A percentile compares a stretch with the other conserved stretches of the same genome.
These are phyloP conservation scores for Limnephilus lunatus DNA, from an alignment of 2,888 invertebrate species.

Conservation along the genomic window DNA sequence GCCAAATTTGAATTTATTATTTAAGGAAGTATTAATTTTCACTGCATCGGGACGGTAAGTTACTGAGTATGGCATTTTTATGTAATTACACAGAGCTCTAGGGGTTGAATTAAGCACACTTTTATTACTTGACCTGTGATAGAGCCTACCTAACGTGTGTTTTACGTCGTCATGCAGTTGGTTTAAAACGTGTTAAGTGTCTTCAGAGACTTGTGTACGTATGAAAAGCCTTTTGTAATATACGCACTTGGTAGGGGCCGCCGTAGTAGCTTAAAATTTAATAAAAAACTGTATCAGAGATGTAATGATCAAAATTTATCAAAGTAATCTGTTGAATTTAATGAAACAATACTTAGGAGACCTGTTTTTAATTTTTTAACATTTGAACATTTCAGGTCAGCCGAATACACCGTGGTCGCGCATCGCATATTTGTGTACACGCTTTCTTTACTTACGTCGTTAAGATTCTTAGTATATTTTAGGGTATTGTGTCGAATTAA, in stretches of 20 bases:
- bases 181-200: background rate
- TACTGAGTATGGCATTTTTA: background rate
- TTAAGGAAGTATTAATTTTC: too few species aligned
- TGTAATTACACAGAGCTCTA: background rate
- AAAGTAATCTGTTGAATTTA: too few species aligned
- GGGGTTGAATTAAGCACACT: background rate
- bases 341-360: too few species aligned
- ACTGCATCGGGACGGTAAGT: background rate
- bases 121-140: background rate
- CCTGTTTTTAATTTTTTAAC: too few species aligned
- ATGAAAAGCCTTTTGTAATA: background rate
- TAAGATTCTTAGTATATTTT: too few species aligned
- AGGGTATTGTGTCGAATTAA: too few species aligned
- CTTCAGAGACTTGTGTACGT: background rate
- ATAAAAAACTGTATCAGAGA: background rate
- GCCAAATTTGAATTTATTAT: too few species aligned
- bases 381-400: too few species aligned
- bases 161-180: background rate
- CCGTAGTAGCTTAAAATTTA: background rate
- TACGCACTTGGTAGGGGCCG: background rate
- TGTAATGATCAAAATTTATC: too few species aligned
- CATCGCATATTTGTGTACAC: too few species aligned
- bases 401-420: too few species aligned
- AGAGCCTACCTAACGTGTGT: background rate
- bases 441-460: too few species aligned